phyloP scores from a whole-genome alignment of 2,888 invertebrate genomes.

The Phyllotreta striolata region DNA sequence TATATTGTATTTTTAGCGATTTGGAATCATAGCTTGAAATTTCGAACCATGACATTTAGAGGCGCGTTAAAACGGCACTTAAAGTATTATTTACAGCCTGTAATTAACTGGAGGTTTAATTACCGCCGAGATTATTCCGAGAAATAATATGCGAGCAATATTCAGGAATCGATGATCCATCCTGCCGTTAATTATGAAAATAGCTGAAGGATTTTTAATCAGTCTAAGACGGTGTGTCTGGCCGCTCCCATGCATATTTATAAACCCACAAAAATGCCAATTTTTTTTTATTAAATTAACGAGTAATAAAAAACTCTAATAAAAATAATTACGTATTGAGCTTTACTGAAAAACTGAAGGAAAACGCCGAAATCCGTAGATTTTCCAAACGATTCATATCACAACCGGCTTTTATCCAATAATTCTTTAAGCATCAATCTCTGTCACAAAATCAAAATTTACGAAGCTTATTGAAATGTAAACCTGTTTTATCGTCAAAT shows the following conservation, averaged over 20 bases:
- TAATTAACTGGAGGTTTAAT: constrained; percentile 62
- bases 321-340: no score
- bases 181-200: constrained; percentile 44
- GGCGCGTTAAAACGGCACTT: constrained; percentile 62
- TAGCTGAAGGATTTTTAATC: constrained; percentile 33
- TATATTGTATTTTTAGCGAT: constrained; percentile 57
- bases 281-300: no score
- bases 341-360: no score
- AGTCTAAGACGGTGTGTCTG: constrained; percentile 10
- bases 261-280: not conserved
- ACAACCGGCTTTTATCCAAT: constrained; percentile 25
- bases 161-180: constrained; percentile 45
- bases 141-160: constrained; percentile 52
- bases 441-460: constrained; percentile 33
- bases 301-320: no score
- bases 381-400: constrained; percentile 22
- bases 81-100: constrained; percentile 62
- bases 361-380: constrained; percentile 9
- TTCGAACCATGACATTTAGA: constrained; percentile 61
- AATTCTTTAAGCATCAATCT: constrained; percentile 30
- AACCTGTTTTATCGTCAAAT: constrained; percentile 34
- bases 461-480: constrained; percentile 33
- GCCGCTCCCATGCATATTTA: constrained; percentile 18
- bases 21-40: constrained; percentile 55
- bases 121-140: constrained; percentile 58